Conservation (phyloP, 2,797 vertebrate species). For the Parotocinclus haroldoi region DNA sequence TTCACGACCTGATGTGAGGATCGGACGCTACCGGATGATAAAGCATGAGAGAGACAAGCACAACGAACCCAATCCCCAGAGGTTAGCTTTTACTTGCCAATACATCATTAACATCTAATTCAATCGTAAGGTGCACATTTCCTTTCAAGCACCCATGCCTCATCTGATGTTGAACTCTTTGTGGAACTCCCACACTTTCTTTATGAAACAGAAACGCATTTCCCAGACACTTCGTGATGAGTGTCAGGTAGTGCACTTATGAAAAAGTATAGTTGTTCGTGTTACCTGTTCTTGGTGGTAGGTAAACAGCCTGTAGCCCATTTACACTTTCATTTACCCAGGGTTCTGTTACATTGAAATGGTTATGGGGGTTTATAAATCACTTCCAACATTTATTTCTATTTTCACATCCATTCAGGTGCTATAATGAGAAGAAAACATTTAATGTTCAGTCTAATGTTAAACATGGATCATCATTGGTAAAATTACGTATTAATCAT, state of each 20-base stretch:
- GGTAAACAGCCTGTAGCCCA: too few relatives aligned
- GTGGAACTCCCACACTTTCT: neutral
- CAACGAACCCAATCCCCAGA: constrained; percentile 98
- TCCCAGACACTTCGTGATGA: neutral
- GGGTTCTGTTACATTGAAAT: too few relatives aligned
- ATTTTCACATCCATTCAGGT: too few relatives aligned
- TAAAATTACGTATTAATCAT: too few relatives aligned
- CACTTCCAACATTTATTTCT: too few relatives aligned
- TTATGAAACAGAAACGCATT: neutral
- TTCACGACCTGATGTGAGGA: constrained; percentile 91
- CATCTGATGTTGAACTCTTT: neutral
- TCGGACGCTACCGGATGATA: constrained; percentile 98
- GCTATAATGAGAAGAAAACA: too few relatives aligned
- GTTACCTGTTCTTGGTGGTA: too few relatives aligned
- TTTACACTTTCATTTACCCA: too few relatives aligned
- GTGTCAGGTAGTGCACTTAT: neutral
- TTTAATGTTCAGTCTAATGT: too few relatives aligned
- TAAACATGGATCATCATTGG: too few relatives aligned
- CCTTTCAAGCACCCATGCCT: too few relatives aligned
- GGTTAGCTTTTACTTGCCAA: constrained; percentile 69
- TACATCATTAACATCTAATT: constrained; percentile 5
- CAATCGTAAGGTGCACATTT: neutral
- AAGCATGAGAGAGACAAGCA: constrained; percentile 98
- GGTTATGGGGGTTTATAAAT: too few relatives aligned
- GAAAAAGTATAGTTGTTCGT: constrained; percentile 2